A percentile compares a stretch with the other conserved stretches of the same genome.
Conservation (phyloP, 1,140 invertebrate species). For the Ctenoplectra terminalis region DNA sequence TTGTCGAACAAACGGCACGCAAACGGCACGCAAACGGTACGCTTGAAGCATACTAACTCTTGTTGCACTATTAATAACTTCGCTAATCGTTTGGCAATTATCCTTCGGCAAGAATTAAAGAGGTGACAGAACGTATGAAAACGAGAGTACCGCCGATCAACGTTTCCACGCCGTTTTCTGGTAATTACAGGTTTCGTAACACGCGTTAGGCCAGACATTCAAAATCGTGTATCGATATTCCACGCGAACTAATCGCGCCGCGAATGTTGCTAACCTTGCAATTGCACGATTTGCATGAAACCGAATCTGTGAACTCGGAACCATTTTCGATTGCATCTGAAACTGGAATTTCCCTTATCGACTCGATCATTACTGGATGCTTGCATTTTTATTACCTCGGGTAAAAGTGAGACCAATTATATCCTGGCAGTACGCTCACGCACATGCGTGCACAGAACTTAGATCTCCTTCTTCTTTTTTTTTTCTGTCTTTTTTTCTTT, state of each 20-base stretch:
- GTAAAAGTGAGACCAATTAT: conserved; percentile 45
- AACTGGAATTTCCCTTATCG: conserved; percentile 23
- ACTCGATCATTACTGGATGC: not conserved
- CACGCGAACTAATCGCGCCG: conserved; percentile 16
- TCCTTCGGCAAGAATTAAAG: not conserved
- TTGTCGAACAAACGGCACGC: too few species aligned
- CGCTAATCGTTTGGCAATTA: not conserved
- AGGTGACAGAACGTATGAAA: too few species aligned
- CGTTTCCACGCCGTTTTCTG: too few species aligned
- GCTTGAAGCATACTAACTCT: too few species aligned
- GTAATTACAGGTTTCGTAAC: conserved; percentile 15
- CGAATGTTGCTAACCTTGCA: conserved; percentile 74
- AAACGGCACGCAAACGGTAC: too few species aligned
- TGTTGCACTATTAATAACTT: too few species aligned
- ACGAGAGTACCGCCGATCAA: not conserved
- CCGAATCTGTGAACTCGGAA: conserved; percentile 3
- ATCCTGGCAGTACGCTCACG: too few species aligned
- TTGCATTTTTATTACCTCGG: conserved; percentile 16
- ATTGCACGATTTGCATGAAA: conserved; percentile 33
- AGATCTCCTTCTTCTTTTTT: too few species aligned
- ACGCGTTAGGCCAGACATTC: too few species aligned
- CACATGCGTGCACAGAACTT: not conserved
- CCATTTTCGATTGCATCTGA: conserved; percentile 32
- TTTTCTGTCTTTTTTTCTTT: too few species aligned
- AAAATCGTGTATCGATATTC: not conserved